phyloP scores from a whole-genome alignment of 2,113 vertebrate species.

The Cyrtonyx montezumae region DNA sequence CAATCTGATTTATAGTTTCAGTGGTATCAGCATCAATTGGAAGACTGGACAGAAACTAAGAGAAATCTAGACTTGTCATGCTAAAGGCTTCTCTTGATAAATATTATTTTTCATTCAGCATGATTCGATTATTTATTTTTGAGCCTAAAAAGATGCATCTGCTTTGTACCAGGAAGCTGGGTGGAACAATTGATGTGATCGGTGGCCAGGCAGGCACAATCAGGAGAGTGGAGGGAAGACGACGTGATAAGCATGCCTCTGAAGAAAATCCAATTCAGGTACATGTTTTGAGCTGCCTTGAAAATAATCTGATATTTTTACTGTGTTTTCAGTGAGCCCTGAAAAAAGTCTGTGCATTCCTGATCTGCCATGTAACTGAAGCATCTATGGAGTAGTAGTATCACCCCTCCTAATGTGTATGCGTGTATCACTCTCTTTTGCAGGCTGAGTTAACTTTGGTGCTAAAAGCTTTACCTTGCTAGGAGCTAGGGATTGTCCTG shows the following conservation, averaged over 20 bases:
- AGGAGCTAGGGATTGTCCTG: not conserved
- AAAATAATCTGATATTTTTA: not conserved
- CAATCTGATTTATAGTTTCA: not conserved
- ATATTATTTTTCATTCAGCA: not conserved
- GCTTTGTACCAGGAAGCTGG: slow-evolving; percentile 75
- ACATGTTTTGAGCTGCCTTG: not conserved
- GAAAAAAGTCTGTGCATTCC: not conserved
- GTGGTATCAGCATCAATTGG: not conserved
- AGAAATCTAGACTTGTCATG: not conserved
- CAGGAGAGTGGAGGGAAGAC: slow-evolving; percentile 73
- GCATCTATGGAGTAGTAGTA: not conserved
- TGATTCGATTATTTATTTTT: not conserved
- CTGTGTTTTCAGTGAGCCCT: not conserved
- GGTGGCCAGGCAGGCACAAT: slow-evolving; percentile 78
- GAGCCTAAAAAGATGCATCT: not conserved
- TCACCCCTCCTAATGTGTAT: accelerated
- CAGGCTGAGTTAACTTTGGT: not conserved
- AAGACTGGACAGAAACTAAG: not conserved
- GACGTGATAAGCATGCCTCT: slow-evolving; percentile 73
- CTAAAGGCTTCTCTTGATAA: not conserved
- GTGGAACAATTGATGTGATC: slow-evolving; percentile 76
- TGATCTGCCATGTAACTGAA: not conserved
- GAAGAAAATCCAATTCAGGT: slow-evolving; percentile 78
- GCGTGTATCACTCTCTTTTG: accelerated
- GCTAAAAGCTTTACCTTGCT: not conserved